phyloP scores from a whole-genome alignment of 2,888 invertebrate species.

The Tuberolachnus salignus region DNA sequence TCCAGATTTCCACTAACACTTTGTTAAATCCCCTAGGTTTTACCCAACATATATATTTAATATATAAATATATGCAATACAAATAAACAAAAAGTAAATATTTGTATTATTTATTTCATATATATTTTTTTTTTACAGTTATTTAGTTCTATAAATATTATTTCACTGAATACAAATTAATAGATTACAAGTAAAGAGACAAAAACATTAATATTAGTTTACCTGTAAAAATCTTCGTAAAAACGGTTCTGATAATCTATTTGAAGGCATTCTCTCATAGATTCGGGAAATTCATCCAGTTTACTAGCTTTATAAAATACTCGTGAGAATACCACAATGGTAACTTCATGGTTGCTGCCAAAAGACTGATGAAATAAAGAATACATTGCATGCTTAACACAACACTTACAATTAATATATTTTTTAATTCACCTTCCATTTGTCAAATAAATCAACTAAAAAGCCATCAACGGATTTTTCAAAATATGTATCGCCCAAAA shows the following conservation, averaged over 20 bases:
- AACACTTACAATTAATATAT: constrained; percentile 2
- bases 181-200: no score
- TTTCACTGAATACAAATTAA: no score
- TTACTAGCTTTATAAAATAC: constrained; percentile 88
- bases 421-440: constrained; percentile 81
- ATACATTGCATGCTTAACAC: no score
- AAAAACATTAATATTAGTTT: no score
- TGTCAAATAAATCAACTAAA: constrained; percentile 90
- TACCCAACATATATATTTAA: no score
- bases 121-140: no score
- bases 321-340: constrained; percentile 94
- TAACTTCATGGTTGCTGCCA: constrained; percentile 93
- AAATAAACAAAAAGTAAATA: no score
- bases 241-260: constrained; percentile 92
- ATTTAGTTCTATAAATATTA: no score
- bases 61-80: no score
- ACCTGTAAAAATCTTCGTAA: constrained; percentile 97
- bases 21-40: no score
- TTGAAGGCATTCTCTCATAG: constrained; percentile 89
- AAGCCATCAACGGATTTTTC: constrained; percentile 98
- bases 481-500: constrained; percentile 97
- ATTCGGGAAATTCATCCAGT: constrained; percentile 85
- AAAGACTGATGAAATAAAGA: constrained; percentile 42
- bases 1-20: no score
- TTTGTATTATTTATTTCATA: no score